These are phyloP conservation scores for Campylomormyrus tamandua DNA, from an alignment of 2,113 vertebrate species.

Conservation along the genomic window DNA sequence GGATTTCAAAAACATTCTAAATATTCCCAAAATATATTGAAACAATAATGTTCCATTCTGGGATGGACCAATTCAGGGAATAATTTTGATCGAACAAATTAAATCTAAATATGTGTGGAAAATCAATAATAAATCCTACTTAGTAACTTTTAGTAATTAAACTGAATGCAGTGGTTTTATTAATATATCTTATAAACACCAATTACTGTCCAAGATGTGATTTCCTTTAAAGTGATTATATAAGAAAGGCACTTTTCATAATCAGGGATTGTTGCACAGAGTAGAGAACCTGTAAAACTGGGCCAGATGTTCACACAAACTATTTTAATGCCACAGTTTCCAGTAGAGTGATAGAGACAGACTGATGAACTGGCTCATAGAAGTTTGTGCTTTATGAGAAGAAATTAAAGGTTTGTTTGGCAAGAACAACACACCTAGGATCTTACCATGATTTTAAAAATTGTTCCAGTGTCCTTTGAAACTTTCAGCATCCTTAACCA, in stretches of 20 bases:
- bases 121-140: neutral
- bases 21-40: neutral
- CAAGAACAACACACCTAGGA: neutral
- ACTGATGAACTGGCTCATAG: neutral
- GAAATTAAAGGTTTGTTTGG: neutral
- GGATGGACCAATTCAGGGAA: neutral
- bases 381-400: neutral
- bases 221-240: neutral
- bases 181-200: neutral
- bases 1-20: neutral
- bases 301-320: neutral
- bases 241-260: neutral
- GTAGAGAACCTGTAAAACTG: neutral
- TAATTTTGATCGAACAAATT: neutral
- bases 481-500: neutral
- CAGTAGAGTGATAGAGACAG: neutral
- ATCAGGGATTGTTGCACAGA: neutral
- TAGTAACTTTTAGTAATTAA: neutral
- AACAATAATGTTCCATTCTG: neutral
- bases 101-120: neutral
- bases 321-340: neutral
- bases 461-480: neutral
- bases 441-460: neutral
- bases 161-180: neutral
- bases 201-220: neutral